phyloP scores from a whole-genome alignment of 2,797 vertebrate genomes.

The Percopsis omiscomaycus region DNA sequence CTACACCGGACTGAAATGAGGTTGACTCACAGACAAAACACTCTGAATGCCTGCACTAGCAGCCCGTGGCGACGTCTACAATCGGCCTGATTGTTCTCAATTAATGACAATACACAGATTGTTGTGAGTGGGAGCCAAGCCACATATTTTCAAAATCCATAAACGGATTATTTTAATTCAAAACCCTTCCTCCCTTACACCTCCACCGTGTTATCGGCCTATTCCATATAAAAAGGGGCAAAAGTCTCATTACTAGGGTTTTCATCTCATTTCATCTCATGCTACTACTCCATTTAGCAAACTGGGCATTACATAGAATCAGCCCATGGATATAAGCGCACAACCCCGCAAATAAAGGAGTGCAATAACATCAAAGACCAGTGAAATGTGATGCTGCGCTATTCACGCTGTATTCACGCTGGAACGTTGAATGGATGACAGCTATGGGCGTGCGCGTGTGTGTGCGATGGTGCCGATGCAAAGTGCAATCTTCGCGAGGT shows the following conservation, averaged over 20 bases:
- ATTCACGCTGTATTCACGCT: slow-evolving; percentile 65
- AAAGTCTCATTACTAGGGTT: slow-evolving; percentile 33
- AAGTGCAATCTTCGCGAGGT: slow-evolving; percentile 68
- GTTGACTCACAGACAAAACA: slow-evolving; percentile 23
- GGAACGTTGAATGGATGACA: slow-evolving; percentile 67
- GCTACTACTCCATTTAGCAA: slow-evolving; percentile 27
- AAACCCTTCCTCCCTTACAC: not conserved
- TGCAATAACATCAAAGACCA: slow-evolving; percentile 68
- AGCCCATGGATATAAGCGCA: slow-evolving; percentile 51
- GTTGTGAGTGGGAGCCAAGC: too few relatives aligned
- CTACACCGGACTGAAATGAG: slow-evolving; percentile 42
- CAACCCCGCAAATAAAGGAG: slow-evolving; percentile 62
- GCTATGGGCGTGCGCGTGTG: slow-evolving; percentile 33
- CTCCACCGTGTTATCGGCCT: slow-evolving; percentile 9
- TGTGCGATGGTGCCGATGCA: slow-evolving; percentile 60
- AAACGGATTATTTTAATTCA: not conserved
- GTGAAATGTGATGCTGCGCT: slow-evolving; percentile 64
- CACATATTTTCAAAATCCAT: slow-evolving; percentile 12
- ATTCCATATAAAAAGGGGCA: slow-evolving; percentile 22
- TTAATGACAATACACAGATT: slow-evolving; percentile 30
- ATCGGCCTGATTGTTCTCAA: slow-evolving; percentile 36
- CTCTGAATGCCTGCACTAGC: slow-evolving; percentile 18
- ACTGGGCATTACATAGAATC: slow-evolving; percentile 53
- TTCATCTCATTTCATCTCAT: slow-evolving; percentile 37
- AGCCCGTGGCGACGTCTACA: slow-evolving; percentile 26